Percentiles rank a stretch among this genome's conserved stretches.
These are phyloP conservation scores for Orthonyx spaldingii DNA, from an alignment of 2,113 vertebrate species.

Conservation along the genomic window DNA sequence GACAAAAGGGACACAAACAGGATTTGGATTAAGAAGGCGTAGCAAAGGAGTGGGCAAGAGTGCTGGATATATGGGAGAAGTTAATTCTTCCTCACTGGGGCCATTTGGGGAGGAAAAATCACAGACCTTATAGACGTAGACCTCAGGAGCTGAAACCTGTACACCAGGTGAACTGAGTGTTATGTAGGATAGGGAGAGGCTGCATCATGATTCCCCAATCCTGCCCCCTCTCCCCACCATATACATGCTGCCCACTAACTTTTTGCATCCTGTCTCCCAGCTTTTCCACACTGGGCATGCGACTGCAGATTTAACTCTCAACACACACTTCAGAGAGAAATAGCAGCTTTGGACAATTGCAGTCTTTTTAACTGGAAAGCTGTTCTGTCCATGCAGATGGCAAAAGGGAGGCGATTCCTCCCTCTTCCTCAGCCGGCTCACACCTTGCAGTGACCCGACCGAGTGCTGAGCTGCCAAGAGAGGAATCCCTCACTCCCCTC, in stretches of 20 bases:
- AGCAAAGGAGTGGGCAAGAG: not conserved
- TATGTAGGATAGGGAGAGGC: not conserved
- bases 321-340: not conserved
- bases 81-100: not conserved
- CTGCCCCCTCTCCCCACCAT: not conserved
- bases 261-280: not conserved
- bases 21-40: not conserved
- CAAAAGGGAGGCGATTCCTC: not conserved
- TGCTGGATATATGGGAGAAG: not conserved
- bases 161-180: not conserved
- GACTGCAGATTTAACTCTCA: not conserved
- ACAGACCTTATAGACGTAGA: not conserved
- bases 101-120: not conserved
- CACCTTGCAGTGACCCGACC: not conserved
- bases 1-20: not conserved
- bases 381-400: not conserved
- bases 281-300: fast-evolving
- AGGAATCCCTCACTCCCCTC: not conserved
- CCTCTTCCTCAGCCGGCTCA: not conserved
- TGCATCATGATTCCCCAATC: not conserved
- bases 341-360: not conserved
- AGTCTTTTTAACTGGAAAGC: not conserved
- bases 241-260: not conserved
- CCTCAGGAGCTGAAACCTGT: not conserved
- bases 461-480: not conserved